Evolutionary conservation across 2,888 invertebrate species (phyloP), one percentile per base, ranked within the genome.

Genomic region (Acanthococcus lagerstroemiae): DNA sequence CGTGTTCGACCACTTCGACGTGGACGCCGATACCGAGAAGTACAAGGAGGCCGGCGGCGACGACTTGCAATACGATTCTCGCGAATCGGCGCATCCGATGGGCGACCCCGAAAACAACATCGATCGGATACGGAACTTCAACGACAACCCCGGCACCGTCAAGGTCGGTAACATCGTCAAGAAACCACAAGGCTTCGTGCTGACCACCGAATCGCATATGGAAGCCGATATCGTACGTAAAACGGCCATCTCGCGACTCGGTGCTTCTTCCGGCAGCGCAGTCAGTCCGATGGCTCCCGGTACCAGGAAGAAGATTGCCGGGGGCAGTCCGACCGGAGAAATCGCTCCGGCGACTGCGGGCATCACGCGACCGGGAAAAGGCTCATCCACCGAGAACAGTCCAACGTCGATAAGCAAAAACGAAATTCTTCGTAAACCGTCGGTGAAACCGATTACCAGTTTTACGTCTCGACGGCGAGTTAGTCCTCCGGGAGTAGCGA

Each of bases 161-260:
- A 19, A 67, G 12, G 19, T 30, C 44, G 44, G 15, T 25, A 24
- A 68, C 52, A 55, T 25, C n/a, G 48, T 61, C 48, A 46, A 46
- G 15, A 66, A 56, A 56, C 66, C 66, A n/a, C 66, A 66, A 27
- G 66, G 66, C 17, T 66, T 66, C 22, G n/a, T 26, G 4, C 55
- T 22, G 6, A 55, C 19, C 17, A 55, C 55, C 6, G 65, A 44
- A 21, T 56, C 66, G 9, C 26, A 27, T 15, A 26, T 44, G 7
- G n/a, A n/a, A n/a, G 21, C 22, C 6, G 19, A 22, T 22, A 27
- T 5, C 17, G 7, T 12, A 2, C n/a, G 57, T 12, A 57, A 19
- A 57, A 4, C 21, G 21, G 17, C 44, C 15, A 37, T 7, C 21
- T 17, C 12, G 19, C 6, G 24, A 7, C 22, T 26, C 55, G 17